Conservation (phyloP, 2,797 vertebrate genomes). For the Myotis daubentonii region DNA sequence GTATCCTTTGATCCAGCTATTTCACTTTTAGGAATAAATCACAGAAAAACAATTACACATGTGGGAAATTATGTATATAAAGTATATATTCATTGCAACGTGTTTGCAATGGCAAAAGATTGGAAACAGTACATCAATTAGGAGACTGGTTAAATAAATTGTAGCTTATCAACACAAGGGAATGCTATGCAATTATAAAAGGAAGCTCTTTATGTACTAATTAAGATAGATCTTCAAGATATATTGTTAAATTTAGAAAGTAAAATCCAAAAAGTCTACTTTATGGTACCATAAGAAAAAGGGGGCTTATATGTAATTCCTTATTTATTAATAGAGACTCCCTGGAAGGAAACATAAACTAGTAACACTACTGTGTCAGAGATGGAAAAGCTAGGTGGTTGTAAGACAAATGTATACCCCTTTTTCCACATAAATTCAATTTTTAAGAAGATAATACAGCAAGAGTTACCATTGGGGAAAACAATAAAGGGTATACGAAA, state of each 20-base stretch:
- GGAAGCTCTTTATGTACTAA: neutral
- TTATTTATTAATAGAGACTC: neutral
- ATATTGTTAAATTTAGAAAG: conserved; percentile 28
- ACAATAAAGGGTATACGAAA: neutral
- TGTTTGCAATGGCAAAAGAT: neutral
- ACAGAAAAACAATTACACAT: conserved; percentile 54
- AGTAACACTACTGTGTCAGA: neutral
- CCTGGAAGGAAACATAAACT: conserved; percentile 17
- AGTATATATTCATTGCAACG: conserved; percentile 5
- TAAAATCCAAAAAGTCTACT: neutral
- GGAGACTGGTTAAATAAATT: conserved; percentile 31
- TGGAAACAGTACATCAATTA: neutral
- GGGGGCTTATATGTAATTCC: neutral
- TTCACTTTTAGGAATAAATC: conserved; percentile 45
- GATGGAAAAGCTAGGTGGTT: neutral
- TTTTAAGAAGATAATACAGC: neutral
- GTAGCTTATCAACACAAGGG: conserved; percentile 25
- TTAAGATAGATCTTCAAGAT: conserved; percentile 18
- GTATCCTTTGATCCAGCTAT: neutral
- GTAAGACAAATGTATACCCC: neutral
- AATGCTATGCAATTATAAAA: conserved; percentile 46
- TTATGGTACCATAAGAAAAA: neutral
- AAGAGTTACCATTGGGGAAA: neutral
- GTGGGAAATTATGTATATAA: neutral
- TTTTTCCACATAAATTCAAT: neutral